Evolutionary conservation across 1,140 invertebrate species (phyloP), one percentile per base, ranked within the genome.

Genomic region (Dryas iulia): DNA sequence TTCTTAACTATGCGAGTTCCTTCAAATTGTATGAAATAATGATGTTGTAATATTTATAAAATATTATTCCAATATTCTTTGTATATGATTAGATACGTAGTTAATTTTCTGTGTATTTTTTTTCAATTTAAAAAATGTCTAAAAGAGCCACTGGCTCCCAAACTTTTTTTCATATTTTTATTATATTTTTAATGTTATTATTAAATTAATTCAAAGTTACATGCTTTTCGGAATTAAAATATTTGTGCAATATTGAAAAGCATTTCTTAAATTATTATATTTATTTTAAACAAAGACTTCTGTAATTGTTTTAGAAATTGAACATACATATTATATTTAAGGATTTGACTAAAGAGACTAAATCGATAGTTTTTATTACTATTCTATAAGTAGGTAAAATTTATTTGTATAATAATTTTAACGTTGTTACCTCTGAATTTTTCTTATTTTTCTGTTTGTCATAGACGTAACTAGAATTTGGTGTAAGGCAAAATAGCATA

Each of bases 321-420:
- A 53, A 24, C 1, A 24, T 53, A 11, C 14, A 21, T 12, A 12
- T 25, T 54, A 54, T 54, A 24, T 54, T 59, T 69, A 69, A 69
- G 67, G 67, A 69, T 69, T 69, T 69, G 67, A 69, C 67, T 69
- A 69, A 69, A 63, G 67, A 69, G 67, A 69, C 67, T 69, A 69
- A 69, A 69, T 47, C 31, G 24, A 30, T 69, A 69, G 30, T 53
- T 57, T 57, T 39, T 62, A 62, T 62, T n/a, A 30, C 24, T 56
- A 69, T 58, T 62, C 14, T 39, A 53, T 69, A 69, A 64, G 60
- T 69, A 69, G 67, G 54, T 30, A 64, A 59, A 58, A 47, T 47
- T 18, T 64, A 69, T 69, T 68, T 60, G 52, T 69, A 64, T 52
- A 47, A 63, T 64, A 63, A 31, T 59, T 57, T 62, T 31, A 57